Conservation (phyloP, 2,113 vertebrate genomes). For the Rhea pennata region DNA sequence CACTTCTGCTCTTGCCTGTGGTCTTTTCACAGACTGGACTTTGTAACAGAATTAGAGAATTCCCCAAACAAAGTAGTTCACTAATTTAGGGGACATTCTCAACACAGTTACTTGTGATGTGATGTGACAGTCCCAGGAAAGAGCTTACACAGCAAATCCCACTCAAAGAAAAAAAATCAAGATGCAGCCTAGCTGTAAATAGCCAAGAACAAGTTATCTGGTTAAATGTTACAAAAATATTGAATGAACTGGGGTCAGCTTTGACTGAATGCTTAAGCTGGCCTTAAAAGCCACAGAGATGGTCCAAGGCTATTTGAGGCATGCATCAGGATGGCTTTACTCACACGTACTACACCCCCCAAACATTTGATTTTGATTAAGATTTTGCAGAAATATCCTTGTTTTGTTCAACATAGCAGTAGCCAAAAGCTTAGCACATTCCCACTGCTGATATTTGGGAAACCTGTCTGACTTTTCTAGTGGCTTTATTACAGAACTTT, state of each 20-base stretch:
- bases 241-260: rapidly evolving
- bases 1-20: not conserved
- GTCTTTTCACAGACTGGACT: not conserved
- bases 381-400: not conserved
- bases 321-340: rapidly evolving
- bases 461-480: not conserved
- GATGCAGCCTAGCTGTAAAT: not conserved
- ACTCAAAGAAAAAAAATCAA: not conserved
- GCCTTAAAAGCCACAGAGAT: not conserved
- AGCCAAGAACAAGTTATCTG: not conserved
- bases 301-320: not conserved
- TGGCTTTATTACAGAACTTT: not conserved
- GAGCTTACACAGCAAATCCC: not conserved
- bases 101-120: not conserved
- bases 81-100: not conserved
- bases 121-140: not conserved
- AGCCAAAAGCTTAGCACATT: not conserved
- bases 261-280: not conserved
- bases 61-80: not conserved
- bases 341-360: not conserved
- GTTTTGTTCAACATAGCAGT: not conserved
- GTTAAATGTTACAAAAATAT: not conserved
- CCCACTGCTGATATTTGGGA: not conserved
- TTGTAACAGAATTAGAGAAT: not conserved
- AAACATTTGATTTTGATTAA: not conserved